Evolutionary conservation across 1,140 invertebrate species (phyloP).

Genomic region (Spodoptera litura): DNA sequence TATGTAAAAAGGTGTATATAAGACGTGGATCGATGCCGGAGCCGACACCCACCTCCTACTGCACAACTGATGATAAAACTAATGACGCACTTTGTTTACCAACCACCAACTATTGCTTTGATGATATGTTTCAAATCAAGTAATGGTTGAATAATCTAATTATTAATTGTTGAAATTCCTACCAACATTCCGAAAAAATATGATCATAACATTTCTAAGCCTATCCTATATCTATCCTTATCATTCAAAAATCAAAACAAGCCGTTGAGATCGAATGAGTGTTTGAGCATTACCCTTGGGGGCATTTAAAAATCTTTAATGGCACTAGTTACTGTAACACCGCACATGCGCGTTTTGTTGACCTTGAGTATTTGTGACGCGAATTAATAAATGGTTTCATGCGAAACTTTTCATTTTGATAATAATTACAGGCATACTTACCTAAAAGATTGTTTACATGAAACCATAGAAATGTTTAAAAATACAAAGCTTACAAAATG

Average conservation of each 20-base stretch:
- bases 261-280: conserved; percentile 34
- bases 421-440: too few relatives aligned
- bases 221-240: background rate
- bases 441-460: too few relatives aligned
- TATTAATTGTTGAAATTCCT: too few relatives aligned
- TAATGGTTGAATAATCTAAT: background rate
- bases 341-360: conserved; percentile 58
- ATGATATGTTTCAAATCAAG: background rate
- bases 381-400: conserved; percentile 43
- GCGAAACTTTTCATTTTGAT: too few relatives aligned
- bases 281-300: conserved; percentile 5
- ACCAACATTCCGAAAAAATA: background rate
- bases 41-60: conserved; percentile 69
- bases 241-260: conserved; percentile 14
- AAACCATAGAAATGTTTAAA: too few relatives aligned
- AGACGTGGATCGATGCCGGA: conserved; percentile 80
- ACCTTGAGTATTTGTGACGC: conserved; percentile 59
- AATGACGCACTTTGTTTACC: conserved; percentile 28
- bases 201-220: background rate
- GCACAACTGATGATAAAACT: conserved; percentile 49
- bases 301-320: conserved; percentile 59
- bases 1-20: conserved; percentile 81
- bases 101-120: background rate
- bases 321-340: conserved; percentile 28
- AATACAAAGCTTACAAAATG: too few relatives aligned